Conservation (phyloP, 2,888 invertebrate species). For the Campoplex capitator region DNA sequence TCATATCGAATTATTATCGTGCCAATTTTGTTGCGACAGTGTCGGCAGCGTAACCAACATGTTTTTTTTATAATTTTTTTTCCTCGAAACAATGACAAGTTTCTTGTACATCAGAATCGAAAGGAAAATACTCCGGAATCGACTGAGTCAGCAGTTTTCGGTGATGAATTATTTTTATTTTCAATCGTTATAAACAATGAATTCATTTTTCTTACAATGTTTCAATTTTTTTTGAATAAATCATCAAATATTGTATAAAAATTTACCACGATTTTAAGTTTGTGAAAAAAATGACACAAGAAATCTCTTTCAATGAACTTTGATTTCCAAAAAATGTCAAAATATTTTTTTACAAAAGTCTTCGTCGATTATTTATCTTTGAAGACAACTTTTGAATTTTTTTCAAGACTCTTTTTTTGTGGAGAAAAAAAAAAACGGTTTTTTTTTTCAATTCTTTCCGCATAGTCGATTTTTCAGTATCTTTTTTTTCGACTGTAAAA, state of each 20-base stretch:
- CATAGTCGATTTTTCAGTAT: background rate
- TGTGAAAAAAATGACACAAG: too few species aligned
- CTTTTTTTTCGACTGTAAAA: background rate
- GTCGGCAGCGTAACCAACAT: background rate
- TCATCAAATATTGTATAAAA: too few species aligned
- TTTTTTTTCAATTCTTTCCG: background rate
- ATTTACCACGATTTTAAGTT: too few species aligned
- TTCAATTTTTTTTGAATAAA: too few species aligned
- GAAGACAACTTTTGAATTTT: background rate
- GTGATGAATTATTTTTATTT: background rate
- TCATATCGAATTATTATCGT: background rate
- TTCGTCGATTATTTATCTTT: too few species aligned
- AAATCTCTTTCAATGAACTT: too few species aligned
- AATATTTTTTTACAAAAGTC: too few species aligned
- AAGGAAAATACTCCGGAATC: slow-evolving; percentile 1
- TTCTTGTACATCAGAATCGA: background rate
- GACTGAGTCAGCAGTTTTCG: background rate
- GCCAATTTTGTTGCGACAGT: background rate
- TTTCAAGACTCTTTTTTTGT: background rate
- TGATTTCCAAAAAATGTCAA: too few species aligned
- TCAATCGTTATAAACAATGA: background rate
- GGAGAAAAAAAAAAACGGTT: background rate
- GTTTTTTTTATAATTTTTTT: background rate
- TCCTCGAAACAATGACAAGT: background rate
- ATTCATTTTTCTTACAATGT: background rate